Evolutionary conservation across 1,140 invertebrate species (phyloP).

Genomic region (Anthonomus grandis): DNA sequence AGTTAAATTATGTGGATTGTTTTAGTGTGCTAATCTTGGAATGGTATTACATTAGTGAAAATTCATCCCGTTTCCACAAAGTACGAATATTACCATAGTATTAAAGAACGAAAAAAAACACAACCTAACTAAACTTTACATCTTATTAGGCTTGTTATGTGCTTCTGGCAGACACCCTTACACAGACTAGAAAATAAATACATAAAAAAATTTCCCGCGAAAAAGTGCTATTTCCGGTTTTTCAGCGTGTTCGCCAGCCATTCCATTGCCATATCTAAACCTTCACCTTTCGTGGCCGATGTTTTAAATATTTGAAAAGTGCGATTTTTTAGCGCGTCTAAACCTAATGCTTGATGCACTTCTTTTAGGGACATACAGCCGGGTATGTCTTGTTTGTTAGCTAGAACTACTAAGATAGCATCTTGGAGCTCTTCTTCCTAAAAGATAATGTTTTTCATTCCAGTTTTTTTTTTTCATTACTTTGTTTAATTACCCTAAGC

Average conservation of each 20-base stretch:
- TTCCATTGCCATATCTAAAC: conserved; percentile 98
- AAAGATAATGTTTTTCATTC: conserved; percentile 18
- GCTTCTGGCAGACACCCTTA: conserved; percentile 1
- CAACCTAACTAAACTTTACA: too few species aligned
- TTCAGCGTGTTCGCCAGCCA: conserved; percentile 91
- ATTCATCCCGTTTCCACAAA: too few species aligned
- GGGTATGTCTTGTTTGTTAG: conserved; percentile 99
- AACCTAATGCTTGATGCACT: conserved; percentile 92
- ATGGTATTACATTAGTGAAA: too few species aligned
- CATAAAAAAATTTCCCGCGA: conserved; percentile 3
- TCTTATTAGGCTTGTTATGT: too few species aligned
- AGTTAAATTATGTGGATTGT: too few species aligned
- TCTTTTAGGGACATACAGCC: conserved; percentile 95
- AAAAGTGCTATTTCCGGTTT: conserved; percentile 72
- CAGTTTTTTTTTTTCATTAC: not conserved
- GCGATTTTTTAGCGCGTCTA: conserved; percentile 92
- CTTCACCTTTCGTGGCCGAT: conserved; percentile 97
- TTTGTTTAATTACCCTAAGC: conserved; percentile 66
- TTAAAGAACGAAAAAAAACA: too few species aligned
- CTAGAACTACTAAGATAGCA: conserved; percentile 92
- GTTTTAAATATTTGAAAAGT: conserved; percentile 99
- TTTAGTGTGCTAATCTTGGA: too few species aligned
- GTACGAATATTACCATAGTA: too few species aligned
- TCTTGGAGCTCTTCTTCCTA: conserved; percentile 97
- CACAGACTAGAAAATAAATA: conserved; percentile 30